Evolutionary conservation across 1,140 invertebrate genomes (phyloP).

Genomic region (Lepidurus couesii): DNA sequence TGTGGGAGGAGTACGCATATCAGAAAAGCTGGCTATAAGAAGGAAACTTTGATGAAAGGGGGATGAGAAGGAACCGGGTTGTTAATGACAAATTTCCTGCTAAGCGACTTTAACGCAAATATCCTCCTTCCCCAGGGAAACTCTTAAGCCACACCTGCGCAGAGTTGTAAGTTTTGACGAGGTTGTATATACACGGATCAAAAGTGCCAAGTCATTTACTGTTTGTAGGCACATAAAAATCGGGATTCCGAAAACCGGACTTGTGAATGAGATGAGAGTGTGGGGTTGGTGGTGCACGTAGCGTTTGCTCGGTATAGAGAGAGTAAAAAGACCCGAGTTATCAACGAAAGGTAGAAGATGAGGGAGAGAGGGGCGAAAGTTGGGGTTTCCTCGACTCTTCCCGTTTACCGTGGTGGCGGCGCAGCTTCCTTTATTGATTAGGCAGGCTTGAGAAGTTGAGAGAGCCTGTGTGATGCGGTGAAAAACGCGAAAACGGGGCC

Average conservation of each 20-base stretch:
- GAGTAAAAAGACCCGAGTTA: not conserved
- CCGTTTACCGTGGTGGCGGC: not conserved
- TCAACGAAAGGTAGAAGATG: not conserved
- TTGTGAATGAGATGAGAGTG: not conserved
- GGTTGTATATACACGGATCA: not conserved
- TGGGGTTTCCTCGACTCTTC: slow-evolving; percentile 7
- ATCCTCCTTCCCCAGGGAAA: not conserved
- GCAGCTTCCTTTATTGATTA: slow-evolving; percentile 22
- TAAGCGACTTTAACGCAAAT: slow-evolving; percentile 7
- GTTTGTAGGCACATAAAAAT: not conserved
- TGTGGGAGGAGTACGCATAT: slow-evolving; percentile 14
- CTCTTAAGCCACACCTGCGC: not conserved
- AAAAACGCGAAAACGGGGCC: not conserved
- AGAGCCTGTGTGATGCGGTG: not conserved
- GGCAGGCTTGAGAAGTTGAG: not conserved
- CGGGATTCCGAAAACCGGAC: not conserved
- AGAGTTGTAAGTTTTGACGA: not conserved
- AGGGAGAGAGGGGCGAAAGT: not conserved
- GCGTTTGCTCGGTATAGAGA: not conserved
- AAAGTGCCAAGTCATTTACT: not conserved
- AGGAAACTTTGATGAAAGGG: not conserved
- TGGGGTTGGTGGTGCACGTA: not conserved
- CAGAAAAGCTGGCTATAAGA: not conserved
- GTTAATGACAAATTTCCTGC: slow-evolving; percentile 8
- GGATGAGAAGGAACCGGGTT: not conserved